phyloP scores from a whole-genome alignment of 2,888 invertebrate species.

The Prostheceraeus crozeri region DNA sequence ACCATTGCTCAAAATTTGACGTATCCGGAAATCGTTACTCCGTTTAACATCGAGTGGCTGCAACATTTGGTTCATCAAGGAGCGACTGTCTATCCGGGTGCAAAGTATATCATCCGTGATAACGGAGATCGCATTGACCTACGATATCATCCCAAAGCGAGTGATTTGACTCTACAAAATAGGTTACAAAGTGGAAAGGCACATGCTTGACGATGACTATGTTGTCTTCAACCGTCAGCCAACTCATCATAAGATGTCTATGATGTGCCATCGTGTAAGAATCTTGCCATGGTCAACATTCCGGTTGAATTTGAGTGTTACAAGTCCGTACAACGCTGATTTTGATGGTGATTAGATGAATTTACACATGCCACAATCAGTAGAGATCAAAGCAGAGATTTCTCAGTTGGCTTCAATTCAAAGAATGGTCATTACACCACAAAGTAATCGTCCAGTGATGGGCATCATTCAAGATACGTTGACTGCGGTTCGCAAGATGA shows the following conservation, averaged over 20 bases:
- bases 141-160: constrained; percentile 91
- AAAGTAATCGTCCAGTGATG: constrained; percentile 98
- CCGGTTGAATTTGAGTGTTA: constrained; percentile 93
- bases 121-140: constrained; percentile 97
- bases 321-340: constrained; percentile 99
- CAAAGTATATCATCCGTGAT: constrained; percentile 95
- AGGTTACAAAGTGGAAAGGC: constrained; percentile 89
- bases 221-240: constrained; percentile 99
- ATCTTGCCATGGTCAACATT: constrained; percentile 99
- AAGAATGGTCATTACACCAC: constrained; percentile 95
- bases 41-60: constrained; percentile 94
- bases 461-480: constrained; percentile 97
- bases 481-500: constrained; percentile 97
- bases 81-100: constrained; percentile 96
- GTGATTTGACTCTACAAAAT: constrained; percentile 87
- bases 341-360: constrained; percentile 99
- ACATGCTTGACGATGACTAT: constrained; percentile 91
- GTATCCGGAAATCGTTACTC: constrained; percentile 96
- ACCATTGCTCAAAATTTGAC: constrained; percentile 98
- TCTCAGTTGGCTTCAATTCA: constrained; percentile 94
- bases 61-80: constrained; percentile 88
- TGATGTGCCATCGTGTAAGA: constrained; percentile 87
- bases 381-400: constrained; percentile 95
- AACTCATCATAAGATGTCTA: constrained; percentile 99
- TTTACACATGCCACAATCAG: constrained; percentile 92